Evolutionary conservation across 1,140 invertebrate species (phyloP).

Genomic region (Planococcus citri): DNA sequence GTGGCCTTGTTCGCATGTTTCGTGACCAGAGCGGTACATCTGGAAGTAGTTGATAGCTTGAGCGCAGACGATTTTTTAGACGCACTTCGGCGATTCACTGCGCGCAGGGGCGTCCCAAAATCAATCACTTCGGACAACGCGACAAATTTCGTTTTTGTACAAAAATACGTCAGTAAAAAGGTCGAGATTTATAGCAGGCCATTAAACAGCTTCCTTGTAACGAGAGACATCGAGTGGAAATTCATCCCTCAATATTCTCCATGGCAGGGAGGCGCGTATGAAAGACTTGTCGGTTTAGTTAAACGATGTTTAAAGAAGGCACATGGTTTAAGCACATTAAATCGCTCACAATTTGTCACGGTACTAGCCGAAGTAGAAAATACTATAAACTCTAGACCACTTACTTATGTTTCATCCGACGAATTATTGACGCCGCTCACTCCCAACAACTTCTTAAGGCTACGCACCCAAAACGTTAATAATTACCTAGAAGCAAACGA

Average conservation of each 20-base stretch:
- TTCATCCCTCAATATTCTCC: conserved; percentile 31
- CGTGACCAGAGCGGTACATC: conserved; percentile 30
- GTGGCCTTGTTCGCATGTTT: conserved; percentile 30
- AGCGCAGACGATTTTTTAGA: conserved; percentile 28
- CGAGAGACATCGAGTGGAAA: conserved; percentile 28
- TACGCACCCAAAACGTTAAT: no score
- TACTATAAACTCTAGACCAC: no score
- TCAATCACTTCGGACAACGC: conserved; percentile 24
- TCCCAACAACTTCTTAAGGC: no score
- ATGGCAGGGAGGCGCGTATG: conserved; percentile 34
- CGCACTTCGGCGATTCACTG: conserved; percentile 29
- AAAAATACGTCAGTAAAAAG: background rate
- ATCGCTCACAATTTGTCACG: no score
- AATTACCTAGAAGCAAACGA: no score
- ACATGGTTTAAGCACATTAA: no score
- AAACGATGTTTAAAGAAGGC: conserved; percentile 28
- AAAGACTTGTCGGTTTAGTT: conserved; percentile 30
- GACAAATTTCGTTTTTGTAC: conserved; percentile 23
- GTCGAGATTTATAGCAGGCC: background rate
- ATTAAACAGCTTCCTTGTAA: background rate
- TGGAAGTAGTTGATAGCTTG: conserved; percentile 30
- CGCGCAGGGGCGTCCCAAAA: conserved; percentile 24
- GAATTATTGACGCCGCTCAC: no score
- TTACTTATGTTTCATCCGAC: no score
- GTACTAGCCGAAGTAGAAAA: no score